phyloP scores from a whole-genome alignment of 2,797 vertebrate genomes.

The Oreortyx pictus region DNA sequence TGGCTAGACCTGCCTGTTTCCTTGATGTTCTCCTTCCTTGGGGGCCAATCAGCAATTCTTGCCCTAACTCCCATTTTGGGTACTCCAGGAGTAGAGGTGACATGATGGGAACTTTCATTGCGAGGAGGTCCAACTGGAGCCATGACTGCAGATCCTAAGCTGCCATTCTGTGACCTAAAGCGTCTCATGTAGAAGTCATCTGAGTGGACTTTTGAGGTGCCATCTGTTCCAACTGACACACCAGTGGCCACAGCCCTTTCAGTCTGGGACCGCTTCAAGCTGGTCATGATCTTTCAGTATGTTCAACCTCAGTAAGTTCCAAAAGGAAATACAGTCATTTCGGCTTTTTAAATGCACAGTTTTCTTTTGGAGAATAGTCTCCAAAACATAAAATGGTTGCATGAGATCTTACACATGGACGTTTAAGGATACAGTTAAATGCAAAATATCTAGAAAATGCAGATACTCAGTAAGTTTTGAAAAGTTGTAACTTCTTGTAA shows the following conservation, averaged over 20 bases:
- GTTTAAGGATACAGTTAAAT: conserved; percentile 72
- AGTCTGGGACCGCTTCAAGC: conserved; percentile 91
- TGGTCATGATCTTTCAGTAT: conserved; percentile 89
- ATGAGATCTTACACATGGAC: conserved; percentile 76
- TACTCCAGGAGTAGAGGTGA: conserved; percentile 89
- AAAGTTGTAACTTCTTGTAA: conserved; percentile 38
- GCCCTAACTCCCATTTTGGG: conserved; percentile 98
- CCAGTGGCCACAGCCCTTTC: conserved; percentile 87
- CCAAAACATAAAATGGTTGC: conserved; percentile 77
- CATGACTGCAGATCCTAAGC: conserved; percentile 83
- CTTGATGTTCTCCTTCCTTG: conserved; percentile 89
- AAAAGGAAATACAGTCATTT: conserved; percentile 76
- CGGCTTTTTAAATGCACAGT: conserved; percentile 74
- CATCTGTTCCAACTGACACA: conserved; percentile 78
- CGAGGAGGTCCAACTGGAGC: conserved; percentile 84
- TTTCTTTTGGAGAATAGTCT: conserved; percentile 80
- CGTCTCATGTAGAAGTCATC: conserved; percentile 95
- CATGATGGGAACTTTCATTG: conserved; percentile 87
- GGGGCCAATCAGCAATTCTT: conserved; percentile 97
- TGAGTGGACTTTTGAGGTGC: conserved; percentile 87
- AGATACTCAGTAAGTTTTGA: conserved; percentile 60
- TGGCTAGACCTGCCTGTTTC: conserved; percentile 83
- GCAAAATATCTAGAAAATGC: conserved; percentile 33
- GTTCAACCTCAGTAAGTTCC: conserved; percentile 82
- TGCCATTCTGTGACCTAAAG: conserved; percentile 91